These are phyloP conservation scores for Xenopus petersii DNA, from an alignment of 2,797 vertebrate species.

Conservation along the genomic window DNA sequence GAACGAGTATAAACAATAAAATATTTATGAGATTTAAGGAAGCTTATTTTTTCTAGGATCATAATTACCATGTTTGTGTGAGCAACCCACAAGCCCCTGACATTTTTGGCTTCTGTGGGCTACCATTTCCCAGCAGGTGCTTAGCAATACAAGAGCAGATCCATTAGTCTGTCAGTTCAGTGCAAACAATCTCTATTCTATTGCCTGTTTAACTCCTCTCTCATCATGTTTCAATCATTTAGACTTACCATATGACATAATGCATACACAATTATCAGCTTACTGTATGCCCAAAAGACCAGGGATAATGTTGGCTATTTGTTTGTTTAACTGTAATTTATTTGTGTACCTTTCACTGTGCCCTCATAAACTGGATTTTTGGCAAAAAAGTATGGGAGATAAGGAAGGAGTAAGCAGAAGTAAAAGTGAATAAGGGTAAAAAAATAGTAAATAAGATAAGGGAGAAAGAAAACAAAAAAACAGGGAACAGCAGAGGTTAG, in stretches of 20 bases:
- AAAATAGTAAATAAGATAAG: no score
- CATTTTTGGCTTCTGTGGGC: background rate
- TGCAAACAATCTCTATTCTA: constrained; percentile 29
- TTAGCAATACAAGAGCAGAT: constrained; percentile 20
- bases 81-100: constrained; percentile 6
- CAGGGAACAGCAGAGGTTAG: no score
- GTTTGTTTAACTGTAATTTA: no score
- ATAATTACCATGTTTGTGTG: constrained; percentile 16
- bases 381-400: no score
- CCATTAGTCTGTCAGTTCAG: constrained; percentile 38
- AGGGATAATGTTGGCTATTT: no score
- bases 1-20: background rate
- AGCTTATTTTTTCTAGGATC: constrained; percentile 14
- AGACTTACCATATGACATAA: constrained; percentile 11
- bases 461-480: no score
- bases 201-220: constrained; percentile 20
- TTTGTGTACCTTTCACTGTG: no score
- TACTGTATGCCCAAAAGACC: no score
- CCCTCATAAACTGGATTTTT: no score
- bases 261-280: background rate
- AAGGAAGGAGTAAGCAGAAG: no score
- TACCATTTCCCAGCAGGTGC: constrained; percentile 34
- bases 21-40: background rate
- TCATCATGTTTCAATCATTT: constrained; percentile 32
- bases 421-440: no score